Conservation (phyloP, 2,888 invertebrate genomes). For the Iselma pallidipennis region DNA sequence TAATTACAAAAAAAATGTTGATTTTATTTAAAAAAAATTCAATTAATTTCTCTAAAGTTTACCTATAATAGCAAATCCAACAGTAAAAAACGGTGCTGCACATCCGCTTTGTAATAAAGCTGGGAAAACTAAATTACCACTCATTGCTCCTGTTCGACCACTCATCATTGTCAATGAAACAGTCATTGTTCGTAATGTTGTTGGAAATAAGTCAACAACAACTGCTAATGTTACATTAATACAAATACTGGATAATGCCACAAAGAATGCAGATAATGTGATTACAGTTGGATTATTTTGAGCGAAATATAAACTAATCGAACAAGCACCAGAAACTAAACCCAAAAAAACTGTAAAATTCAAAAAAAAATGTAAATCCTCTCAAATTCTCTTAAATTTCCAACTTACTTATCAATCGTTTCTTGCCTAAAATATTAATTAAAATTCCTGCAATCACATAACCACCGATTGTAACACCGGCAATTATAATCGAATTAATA, state of each 20-base stretch:
- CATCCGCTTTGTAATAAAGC: constrained; percentile 70
- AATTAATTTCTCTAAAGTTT: constrained; percentile 32
- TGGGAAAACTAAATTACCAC: constrained; percentile 74
- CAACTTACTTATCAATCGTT: constrained; percentile 58
- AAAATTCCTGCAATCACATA: constrained; percentile 64
- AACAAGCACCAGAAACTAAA: constrained; percentile 11
- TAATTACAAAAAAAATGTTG: neutral
- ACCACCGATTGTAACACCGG: constrained; percentile 64
- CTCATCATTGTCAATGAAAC: constrained; percentile 72
- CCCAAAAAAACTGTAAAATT: constrained; percentile 26
- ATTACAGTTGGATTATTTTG: constrained; percentile 54
- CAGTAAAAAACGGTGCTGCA: constrained; percentile 71
- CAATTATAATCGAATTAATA: constrained; percentile 70
- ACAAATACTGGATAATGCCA: constrained; percentile 61
- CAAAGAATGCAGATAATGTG: constrained; percentile 58
- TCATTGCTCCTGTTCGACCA: constrained; percentile 70
- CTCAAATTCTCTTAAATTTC: neutral
- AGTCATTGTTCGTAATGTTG: constrained; percentile 71
- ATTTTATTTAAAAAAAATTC: neutral
- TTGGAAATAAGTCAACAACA: constrained; percentile 69
- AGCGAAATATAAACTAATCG: constrained; percentile 40
- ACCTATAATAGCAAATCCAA: constrained; percentile 67
- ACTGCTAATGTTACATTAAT: constrained; percentile 67
- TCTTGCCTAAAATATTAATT: constrained; percentile 60
- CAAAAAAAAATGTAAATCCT: constrained; percentile 7